Evolutionary conservation across 2,888 invertebrate genomes (phyloP).

Genomic region (Agrotis exclamationis): DNA sequence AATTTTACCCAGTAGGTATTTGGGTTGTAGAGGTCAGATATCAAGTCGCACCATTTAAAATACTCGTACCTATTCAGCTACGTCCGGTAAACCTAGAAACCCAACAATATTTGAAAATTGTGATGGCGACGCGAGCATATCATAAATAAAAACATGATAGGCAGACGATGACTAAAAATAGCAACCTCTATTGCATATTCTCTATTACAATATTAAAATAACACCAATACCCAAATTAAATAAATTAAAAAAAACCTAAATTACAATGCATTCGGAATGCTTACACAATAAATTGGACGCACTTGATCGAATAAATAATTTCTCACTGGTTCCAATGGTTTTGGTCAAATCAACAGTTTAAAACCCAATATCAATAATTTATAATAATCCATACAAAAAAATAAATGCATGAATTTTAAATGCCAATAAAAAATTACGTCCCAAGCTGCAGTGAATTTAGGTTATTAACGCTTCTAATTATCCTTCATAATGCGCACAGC

Average conservation of each 20-base stretch:
- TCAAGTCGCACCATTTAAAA: too few relatives aligned
- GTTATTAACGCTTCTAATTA: too few relatives aligned
- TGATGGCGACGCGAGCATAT: too few relatives aligned
- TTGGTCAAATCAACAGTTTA: slow-evolving; percentile 2
- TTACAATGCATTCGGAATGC: slow-evolving; percentile 36
- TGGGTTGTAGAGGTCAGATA: background rate
- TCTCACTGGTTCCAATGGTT: background rate
- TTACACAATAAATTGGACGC: slow-evolving; percentile 21
- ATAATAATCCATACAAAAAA: background rate
- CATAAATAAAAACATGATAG: too few relatives aligned
- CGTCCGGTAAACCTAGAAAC: too few relatives aligned
- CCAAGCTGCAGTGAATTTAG: background rate
- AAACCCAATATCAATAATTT: background rate
- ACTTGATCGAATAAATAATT: background rate
- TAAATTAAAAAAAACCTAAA: slow-evolving; percentile 23
- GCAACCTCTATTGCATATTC: background rate
- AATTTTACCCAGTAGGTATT: too few relatives aligned
- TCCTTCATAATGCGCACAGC: too few relatives aligned
- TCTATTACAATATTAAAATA: background rate
- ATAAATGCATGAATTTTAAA: slow-evolving; percentile 3
- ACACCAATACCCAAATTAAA: slow-evolving; percentile 24
- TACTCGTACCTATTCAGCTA: too few relatives aligned
- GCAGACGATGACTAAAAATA: background rate
- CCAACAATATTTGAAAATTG: too few relatives aligned
- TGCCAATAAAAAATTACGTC: background rate